Evolutionary conservation across 1,140 invertebrate species (phyloP).

Genomic region (Tetragnatha versicolor): DNA sequence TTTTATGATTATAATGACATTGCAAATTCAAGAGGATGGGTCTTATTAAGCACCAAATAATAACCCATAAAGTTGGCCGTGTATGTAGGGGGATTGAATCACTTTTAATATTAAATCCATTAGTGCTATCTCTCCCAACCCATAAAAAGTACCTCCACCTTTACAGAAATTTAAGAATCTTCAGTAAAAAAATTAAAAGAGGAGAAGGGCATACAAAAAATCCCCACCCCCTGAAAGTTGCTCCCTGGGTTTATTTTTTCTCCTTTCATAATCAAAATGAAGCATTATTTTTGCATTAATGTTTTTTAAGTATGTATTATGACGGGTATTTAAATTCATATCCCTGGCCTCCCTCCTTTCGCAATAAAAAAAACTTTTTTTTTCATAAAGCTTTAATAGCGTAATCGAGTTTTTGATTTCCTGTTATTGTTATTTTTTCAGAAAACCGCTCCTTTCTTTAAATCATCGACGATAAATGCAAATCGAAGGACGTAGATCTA

Average conservation of each 20-base stretch:
- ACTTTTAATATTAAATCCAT: slow-evolving; percentile 43
- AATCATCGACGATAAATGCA: slow-evolving; percentile 53
- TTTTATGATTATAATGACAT: too few relatives aligned
- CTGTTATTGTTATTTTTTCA: slow-evolving; percentile 21
- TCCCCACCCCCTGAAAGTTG: slow-evolving; percentile 22
- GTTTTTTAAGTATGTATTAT: slow-evolving; percentile 55
- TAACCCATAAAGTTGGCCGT: too few relatives aligned
- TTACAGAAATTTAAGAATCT: too few relatives aligned
- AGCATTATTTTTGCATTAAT: slow-evolving; percentile 55
- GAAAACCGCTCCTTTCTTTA: slow-evolving; percentile 9
- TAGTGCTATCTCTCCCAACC: not conserved
- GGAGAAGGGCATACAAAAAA: slow-evolving; percentile 13
- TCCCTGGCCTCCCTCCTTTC: not conserved
- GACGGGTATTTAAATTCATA: slow-evolving; percentile 44
- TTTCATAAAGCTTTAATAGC: slow-evolving; percentile 44
- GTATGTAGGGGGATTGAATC: too few relatives aligned
- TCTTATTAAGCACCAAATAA: too few relatives aligned
- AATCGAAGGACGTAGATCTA: slow-evolving; percentile 25
- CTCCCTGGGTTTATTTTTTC: not conserved
- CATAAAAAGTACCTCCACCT: too few relatives aligned
- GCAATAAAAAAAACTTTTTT: slow-evolving; percentile 24
- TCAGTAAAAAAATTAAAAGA: not conserved
- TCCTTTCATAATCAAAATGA: slow-evolving; percentile 40
- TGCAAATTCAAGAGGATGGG: too few relatives aligned
- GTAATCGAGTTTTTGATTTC: slow-evolving; percentile 34